Base-by-base conservation (phyloP, 2,113 vertebrate species). In the Sebastes schlegelii region DNA sequence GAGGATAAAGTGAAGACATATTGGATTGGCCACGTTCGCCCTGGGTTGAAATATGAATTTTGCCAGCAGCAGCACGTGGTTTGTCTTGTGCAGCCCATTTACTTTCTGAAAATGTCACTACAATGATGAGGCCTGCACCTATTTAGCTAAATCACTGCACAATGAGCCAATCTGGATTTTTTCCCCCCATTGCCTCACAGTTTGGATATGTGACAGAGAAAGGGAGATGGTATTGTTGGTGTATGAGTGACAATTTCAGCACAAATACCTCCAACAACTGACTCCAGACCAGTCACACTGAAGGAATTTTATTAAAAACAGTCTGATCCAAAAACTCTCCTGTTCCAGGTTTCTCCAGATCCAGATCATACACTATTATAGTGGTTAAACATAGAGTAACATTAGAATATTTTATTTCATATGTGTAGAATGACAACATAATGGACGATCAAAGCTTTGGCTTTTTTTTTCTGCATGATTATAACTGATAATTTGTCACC, bases 1-100 rank as follows among this genome's bases (percentile, higher is more conserved):
- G 80, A 68, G 70, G 60, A 78, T 89, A 57, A 79, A 86, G 71
- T 71, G 66, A 74, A 86, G 88, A 89, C 85, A 80, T 80, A 82
- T 86, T 79, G 74, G 54, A 51, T 52, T 77, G 80, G 84, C 40
- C 66, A 43, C 54, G 57, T 71, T 83, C 17, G 49, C 23, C 26
- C 11, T 10, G 48, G 34, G 63, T 19, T 85, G 83, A 84, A 86
- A 74, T 81, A 79, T 86, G 76, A 82, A 62, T 79, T 80, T 83
- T 55, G 49, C 61, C 74, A 55, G 64, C 80, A 55, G 49, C 46
- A 43, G 74, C 78, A 63, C 55, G 26, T 71, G 79, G 48, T 73
- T 76, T 23, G 66, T 85, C 80, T 83, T 69, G 46, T 69, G 74
- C 73, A 58, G 58, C 71, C 52, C 76, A 83, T 77, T 86, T 79